These are phyloP conservation scores for Himalopsyche japonica DNA, from an alignment of 2,888 invertebrate species.

Conservation along the genomic window DNA sequence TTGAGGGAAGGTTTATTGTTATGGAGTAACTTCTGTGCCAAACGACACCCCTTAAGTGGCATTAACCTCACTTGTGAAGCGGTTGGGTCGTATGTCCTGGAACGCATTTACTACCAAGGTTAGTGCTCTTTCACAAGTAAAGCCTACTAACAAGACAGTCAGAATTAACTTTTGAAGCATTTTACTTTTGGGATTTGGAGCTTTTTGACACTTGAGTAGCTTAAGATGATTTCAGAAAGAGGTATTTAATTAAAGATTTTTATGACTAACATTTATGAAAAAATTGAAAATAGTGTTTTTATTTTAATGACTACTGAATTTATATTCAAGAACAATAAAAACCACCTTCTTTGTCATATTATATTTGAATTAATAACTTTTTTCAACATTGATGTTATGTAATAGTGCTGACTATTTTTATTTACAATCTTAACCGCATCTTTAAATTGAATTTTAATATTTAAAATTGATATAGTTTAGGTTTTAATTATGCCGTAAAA, in stretches of 20 bases:
- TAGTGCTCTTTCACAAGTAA: neutral
- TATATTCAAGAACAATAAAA: no score
- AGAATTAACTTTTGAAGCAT: neutral
- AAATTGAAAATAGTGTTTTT: no score
- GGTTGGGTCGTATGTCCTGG: neutral
- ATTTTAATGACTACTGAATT: no score
- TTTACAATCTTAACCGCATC: no score
- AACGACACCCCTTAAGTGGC: neutral
- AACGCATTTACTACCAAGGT: neutral
- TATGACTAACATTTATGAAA: no score
- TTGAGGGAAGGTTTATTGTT: neutral
- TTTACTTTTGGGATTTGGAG: neutral
- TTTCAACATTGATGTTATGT: no score
- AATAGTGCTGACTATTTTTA: no score
- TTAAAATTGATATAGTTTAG: no score
- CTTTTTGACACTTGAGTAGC: neutral
- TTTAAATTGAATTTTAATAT: no score
- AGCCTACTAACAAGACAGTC: neutral
- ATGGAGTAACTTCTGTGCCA: neutral
- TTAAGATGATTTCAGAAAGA: neutral
- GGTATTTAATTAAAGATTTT: neutral
- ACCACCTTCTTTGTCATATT: no score
- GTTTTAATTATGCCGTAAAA: no score
- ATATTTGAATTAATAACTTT: no score
- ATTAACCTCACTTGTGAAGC: neutral